Conservation (phyloP, 2,888 invertebrate genomes). For the Clanis bilineata region DNA sequence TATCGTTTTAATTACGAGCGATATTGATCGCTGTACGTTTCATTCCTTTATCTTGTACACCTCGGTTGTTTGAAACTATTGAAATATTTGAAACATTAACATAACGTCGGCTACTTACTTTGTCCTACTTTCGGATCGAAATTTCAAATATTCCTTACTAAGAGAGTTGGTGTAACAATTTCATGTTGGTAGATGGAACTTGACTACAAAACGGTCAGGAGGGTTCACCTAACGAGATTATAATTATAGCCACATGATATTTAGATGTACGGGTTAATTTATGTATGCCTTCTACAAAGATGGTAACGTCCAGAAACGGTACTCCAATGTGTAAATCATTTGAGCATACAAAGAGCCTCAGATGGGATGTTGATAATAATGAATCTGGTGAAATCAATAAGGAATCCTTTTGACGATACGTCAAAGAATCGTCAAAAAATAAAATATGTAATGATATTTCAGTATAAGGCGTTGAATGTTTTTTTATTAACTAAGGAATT, state of each 20-base stretch:
- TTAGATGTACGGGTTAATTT: conserved; percentile 17
- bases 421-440: not conserved
- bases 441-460: not conserved
- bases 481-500: not conserved
- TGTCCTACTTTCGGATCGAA: conserved; percentile 22
- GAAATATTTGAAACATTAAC: conserved; percentile 44
- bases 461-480: not conserved
- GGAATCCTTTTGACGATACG: not conserved
- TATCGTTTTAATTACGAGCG: conserved; percentile 74
- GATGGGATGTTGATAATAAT: not conserved
- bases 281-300: conserved; percentile 16
- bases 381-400: not conserved
- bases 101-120: conserved; percentile 30
- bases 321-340: not conserved
- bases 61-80: conserved; percentile 26
- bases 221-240: conserved; percentile 23
- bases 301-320: not conserved
- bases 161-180: conserved; percentile 21
- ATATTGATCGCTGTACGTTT: conserved; percentile 70
- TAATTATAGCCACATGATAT: conserved; percentile 19
- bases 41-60: conserved; percentile 58
- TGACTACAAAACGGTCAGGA: conserved; percentile 22
- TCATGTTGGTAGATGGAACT: conserved; percentile 17
- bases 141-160: conserved; percentile 19
- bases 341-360: not conserved